A percentile compares a stretch with the other conserved stretches of the same genome.
phyloP scores from a whole-genome alignment of 1,140 invertebrate species.

The Nylanderia fulva region DNA sequence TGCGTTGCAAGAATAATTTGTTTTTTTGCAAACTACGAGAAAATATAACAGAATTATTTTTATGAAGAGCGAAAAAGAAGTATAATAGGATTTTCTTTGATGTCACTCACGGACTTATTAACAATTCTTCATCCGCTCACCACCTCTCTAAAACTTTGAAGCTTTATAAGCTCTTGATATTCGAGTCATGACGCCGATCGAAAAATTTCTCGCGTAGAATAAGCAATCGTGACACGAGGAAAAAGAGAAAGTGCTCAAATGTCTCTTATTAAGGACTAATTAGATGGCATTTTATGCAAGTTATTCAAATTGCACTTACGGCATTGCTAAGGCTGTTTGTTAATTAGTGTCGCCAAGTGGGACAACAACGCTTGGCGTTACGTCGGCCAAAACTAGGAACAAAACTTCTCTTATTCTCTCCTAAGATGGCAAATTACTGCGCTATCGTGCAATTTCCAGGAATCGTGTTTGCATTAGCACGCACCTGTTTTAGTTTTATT shows the following conservation, averaged over 20 bases:
- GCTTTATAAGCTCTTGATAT: background rate
- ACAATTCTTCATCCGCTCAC: conserved; percentile 9
- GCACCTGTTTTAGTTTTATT: conserved; percentile 26
- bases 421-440: conserved; percentile 17
- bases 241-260: background rate
- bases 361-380: conserved; percentile 7
- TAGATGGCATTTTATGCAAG: background rate
- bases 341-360: conserved; percentile 34
- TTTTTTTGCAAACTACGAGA: background rate
- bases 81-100: conserved; percentile 42
- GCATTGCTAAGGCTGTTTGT: background rate
- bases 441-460: background rate
- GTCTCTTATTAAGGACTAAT: conserved; percentile 18
- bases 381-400: conserved; percentile 17
- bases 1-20: conserved; percentile 8
- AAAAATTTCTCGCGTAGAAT: background rate
- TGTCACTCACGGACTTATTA: background rate
- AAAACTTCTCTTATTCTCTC: conserved; percentile 48
- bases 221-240: background rate
- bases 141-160: conserved; percentile 1
- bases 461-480: conserved; percentile 30
- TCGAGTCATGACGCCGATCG: background rate
- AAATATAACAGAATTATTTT: background rate
- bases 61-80: background rate
- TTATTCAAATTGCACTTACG: conserved; percentile 18